These are phyloP conservation scores for Papilio demoleus DNA, from an alignment of 2,888 invertebrate species.

Conservation along the genomic window DNA sequence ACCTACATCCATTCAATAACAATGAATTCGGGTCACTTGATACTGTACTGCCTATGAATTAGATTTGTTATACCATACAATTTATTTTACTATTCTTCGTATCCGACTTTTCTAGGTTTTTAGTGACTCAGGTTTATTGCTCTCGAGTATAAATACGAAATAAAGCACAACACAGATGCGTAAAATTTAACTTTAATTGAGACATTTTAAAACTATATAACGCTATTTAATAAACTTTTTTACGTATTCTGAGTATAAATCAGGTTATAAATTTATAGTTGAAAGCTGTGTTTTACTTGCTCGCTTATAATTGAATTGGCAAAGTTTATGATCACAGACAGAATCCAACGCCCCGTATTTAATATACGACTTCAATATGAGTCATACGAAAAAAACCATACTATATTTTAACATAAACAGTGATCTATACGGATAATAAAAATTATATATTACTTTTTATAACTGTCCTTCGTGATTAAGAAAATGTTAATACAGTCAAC, in stretches of 20 bases:
- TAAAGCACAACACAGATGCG: too few species aligned
- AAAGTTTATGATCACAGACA: conserved; percentile 28
- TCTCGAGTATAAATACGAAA: too few species aligned
- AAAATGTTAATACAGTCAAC: not conserved
- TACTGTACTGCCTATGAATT: too few species aligned
- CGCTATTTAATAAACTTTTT: not conserved
- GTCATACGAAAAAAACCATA: not conserved
- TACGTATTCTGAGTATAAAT: conserved; percentile 6
- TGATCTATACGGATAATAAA: too few species aligned
- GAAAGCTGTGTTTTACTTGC: conserved; percentile 7
- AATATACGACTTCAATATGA: conserved; percentile 12
- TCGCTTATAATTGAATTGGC: conserved; percentile 21
- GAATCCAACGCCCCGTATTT: conserved; percentile 10
- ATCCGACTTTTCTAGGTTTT: too few species aligned
- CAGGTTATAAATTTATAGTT: conserved; percentile 17
- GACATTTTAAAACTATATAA: too few species aligned
- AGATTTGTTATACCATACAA: too few species aligned
- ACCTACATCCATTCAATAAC: too few species aligned
- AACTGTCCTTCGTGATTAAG: not conserved
- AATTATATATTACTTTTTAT: not conserved
- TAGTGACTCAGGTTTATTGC: too few species aligned
- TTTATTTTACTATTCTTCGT: too few species aligned
- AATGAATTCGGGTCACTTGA: too few species aligned
- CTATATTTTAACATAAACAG: not conserved
- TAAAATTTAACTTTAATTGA: too few species aligned